Evolutionary conservation across 2,888 invertebrate species (phyloP), one percentile per base, ranked within the genome.

Genomic region (Tetragonula carbonaria): DNA sequence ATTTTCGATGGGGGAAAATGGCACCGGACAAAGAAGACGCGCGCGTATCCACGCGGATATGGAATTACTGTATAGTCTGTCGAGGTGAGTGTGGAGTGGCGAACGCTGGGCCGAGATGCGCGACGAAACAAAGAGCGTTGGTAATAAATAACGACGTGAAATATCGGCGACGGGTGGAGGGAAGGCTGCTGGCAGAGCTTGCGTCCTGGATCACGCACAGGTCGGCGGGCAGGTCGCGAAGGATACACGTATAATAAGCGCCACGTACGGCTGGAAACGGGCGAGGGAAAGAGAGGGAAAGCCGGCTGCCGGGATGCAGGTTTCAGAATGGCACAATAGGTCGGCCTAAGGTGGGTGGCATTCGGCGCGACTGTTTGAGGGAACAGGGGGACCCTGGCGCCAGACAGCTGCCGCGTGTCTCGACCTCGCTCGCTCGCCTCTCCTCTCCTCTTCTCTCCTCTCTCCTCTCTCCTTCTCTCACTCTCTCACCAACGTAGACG

Each of bases 321-420:
- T 91, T 91, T 90, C 86, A 90, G 91, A 92, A 92, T 91, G 91
- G 91, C 91, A 91, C 90, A 91, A 90, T 90, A 91, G 91, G 92
- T 90, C 88, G 91, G 88, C 89, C 89, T 87, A 91, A 93, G 92
- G 92, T 92, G 93, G 93, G 93, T 92, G 93, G 92, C 91, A 92
- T 91, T 88, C 90, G 92, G 90, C 92, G 92, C 90, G 90, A 91
- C 92, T 91, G 91, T 90, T 90, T 85, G 90, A 91, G 91, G 91
- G 91, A 90, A 92, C 90, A 91, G 90, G 90, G 91, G 91, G 91
- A 85, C 89, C 91, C 91, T 93, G 93, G 93, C 93, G 93, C 93
- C 93, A 93, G 93, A 93, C 93, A 93, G 93, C 93, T 93, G 93
- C 93, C 92, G 93, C 92, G 92, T 93, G 93, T 92, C 92, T 92